Conservation (phyloP, 2,797 vertebrate genomes). For the Gadopsis marmoratus region DNA sequence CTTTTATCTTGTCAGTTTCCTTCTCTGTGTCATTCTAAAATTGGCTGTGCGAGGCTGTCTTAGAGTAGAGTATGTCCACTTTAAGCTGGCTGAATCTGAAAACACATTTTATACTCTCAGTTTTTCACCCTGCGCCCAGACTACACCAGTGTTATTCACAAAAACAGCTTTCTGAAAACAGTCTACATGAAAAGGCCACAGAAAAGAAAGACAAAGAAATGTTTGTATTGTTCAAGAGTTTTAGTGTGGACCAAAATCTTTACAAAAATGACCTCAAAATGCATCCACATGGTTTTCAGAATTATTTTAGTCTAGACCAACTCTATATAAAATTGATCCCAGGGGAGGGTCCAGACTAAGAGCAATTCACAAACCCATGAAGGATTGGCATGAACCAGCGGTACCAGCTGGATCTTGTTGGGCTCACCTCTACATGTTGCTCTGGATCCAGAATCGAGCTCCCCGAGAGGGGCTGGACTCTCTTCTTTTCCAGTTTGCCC, state of each 20-base stretch:
- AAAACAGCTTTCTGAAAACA: neutral
- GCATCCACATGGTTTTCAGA: no score
- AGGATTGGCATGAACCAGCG: no score
- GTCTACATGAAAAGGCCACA: neutral
- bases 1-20: constrained; percentile 12
- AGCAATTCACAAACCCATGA: no score
- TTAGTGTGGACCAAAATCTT: no score
- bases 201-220: neutral
- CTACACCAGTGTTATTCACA: neutral
- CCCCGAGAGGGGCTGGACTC: no score
- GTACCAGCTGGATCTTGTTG: no score
- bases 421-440: no score
- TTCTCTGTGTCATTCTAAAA: neutral
- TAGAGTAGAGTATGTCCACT: constrained; percentile 3
- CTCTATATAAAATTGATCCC: no score
- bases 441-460: no score
- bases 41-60: neutral
- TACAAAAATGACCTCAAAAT: neutral
- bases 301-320: no score
- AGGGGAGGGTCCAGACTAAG: no score
- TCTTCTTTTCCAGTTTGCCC: no score
- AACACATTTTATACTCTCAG: neutral
- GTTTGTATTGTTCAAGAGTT: neutral
- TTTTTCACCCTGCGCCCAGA: neutral
- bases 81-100: neutral